A percentile compares a stretch with the other conserved stretches of the same genome.
Evolutionary conservation across 2,888 invertebrate genomes (phyloP).

Genomic region (Strigamia maritima): DNA sequence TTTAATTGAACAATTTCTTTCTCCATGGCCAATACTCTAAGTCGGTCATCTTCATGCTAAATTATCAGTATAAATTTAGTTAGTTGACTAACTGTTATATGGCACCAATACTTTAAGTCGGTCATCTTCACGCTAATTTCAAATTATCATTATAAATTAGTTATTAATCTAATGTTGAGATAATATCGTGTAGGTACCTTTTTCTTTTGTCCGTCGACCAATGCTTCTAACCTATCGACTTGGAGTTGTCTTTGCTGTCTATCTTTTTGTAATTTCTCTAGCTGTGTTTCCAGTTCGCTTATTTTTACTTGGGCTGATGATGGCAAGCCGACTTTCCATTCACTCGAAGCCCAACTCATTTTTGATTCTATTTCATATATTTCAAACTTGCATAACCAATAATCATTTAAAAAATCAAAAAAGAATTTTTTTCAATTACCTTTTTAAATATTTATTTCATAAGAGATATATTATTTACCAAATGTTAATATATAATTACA

Average conservation of each 20-base stretch:
- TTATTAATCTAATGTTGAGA: too few species aligned
- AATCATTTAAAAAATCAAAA: too few species aligned
- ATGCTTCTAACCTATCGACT: background rate
- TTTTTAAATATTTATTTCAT: background rate
- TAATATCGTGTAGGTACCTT: too few species aligned
- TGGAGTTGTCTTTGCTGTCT: slow-evolving; percentile 21
- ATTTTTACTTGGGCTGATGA: slow-evolving; percentile 10
- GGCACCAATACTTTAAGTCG: background rate
- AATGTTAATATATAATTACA: background rate
- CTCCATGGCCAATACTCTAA: background rate
- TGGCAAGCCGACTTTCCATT: slow-evolving; percentile 11
- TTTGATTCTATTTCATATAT: background rate
- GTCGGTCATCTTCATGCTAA: slow-evolving; percentile 3
- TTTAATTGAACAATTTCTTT: slow-evolving; percentile 2
- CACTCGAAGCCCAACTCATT: slow-evolving; percentile 19
- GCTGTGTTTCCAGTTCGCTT: background rate
- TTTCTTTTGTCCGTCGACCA: slow-evolving; percentile 21
- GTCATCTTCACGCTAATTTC: background rate
- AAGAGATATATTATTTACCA: background rate
- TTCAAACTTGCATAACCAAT: too few species aligned
- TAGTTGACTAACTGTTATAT: too few species aligned
- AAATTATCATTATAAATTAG: background rate
- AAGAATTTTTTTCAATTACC: background rate
- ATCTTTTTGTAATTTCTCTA: slow-evolving; percentile 18
- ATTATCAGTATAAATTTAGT: background rate